Base-by-base conservation (phyloP, 2,888 invertebrate species). In the Spodoptera littoralis region DNA sequence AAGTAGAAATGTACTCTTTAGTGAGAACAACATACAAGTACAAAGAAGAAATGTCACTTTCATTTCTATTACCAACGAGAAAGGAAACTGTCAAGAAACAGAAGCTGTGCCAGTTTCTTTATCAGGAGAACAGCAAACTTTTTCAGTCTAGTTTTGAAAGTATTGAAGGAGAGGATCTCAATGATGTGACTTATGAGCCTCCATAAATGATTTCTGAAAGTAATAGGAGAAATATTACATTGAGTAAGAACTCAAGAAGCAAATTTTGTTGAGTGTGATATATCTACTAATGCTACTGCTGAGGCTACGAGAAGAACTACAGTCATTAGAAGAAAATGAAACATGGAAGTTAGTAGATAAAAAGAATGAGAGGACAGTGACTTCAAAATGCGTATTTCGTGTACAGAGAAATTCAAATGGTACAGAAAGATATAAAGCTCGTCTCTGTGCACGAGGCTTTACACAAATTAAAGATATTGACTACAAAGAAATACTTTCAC, bases 231-330 rank as follows among this genome's bases (percentile, higher is more conserved):
- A 27, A 27, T 27, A 27, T 27, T 27, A 27, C 27, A 27, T 27
- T 27, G 4, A 27, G 27, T 4, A 3, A 27, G 27, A 27, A 27
- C 3, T 27, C 3, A 52, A 59, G 81, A 82, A 69, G 71, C 65
- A 13, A 83, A 81, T 58, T 24, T 80, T 30, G 51, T 66, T 3
- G 80, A 83, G 36, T 46, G 47, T 1, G 24, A 12, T 3, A 27
- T 76, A 13, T 80, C 80, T 41, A 12, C 27, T 18, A 69, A 78
- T 22, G n/a, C n/a, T n/a, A n/a, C n/a, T n/a, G n/a, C n/a, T n/a
- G n/a, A n/a, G n/a, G n/a, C n/a, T n/a, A n/a, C 45, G 49, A 9
- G 72, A 77, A 62, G 81, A 83, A 64, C 44, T 80, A 8, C 3
- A 42, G 13, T 73, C 82, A 41, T 72, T 65, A 60, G 43, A 73